Percentiles rank a stretch among this genome's conserved stretches.
Conservation (phyloP, 2,113 vertebrate species). For the Crocuta crocuta region DNA sequence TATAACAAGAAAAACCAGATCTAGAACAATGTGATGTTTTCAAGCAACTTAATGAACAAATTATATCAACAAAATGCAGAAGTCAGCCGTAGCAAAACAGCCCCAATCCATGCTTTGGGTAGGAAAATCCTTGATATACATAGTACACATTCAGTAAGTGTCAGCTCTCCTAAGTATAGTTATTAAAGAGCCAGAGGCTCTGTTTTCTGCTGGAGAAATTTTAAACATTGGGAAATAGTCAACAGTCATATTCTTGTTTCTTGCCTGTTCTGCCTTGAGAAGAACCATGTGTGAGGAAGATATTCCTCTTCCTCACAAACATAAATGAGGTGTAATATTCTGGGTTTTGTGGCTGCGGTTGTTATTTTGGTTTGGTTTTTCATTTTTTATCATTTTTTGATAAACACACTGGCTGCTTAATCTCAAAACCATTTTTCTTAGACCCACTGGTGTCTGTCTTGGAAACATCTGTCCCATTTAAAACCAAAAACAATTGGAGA, state of each 20-base stretch:
- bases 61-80: not conserved
- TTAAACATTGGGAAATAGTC: not conserved
- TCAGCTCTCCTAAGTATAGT: not conserved
- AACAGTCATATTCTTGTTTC: not conserved
- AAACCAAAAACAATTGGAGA: not conserved
- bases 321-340: not conserved
- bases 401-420: not conserved
- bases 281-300: not conserved
- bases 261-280: not conserved
- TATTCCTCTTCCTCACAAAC: not conserved
- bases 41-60: slow-evolving; percentile 27
- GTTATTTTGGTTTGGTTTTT: not conserved
- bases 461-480: not conserved
- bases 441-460: not conserved
- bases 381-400: not conserved
- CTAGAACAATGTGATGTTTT: not conserved
- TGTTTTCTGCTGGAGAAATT: not conserved
- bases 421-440: slow-evolving; percentile 26
- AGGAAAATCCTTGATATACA: not conserved
- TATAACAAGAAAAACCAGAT: not conserved
- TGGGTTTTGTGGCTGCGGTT: not conserved
- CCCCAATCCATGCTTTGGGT: not conserved
- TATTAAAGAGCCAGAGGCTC: not conserved
- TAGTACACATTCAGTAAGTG: not conserved
- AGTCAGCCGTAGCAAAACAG: not conserved